Percentiles rank a stretch among this genome's conserved stretches.
Conservation (phyloP, 2,113 vertebrate genomes). For the Labeo rohita region DNA sequence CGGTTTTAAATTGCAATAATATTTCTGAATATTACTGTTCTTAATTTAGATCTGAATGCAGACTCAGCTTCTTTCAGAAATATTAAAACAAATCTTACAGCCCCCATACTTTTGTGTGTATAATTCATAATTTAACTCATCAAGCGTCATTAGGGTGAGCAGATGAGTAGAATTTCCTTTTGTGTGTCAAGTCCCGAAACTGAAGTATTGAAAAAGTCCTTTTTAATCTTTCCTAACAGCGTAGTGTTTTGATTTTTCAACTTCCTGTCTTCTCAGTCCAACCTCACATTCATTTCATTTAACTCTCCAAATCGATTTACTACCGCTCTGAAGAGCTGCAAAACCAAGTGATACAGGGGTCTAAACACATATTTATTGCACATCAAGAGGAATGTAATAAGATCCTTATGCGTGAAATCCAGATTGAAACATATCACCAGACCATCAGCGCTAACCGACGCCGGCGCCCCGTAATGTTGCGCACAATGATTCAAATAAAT, state of each 20-base stretch:
- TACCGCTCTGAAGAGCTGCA: conserved; percentile 46
- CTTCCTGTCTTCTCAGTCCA: conserved; percentile 47
- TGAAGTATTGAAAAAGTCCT: neutral
- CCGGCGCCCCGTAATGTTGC: conserved; percentile 49
- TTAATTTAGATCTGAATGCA: neutral
- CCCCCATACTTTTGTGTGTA: neutral
- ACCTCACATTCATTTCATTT: conserved; percentile 62
- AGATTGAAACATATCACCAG: conserved; percentile 67
- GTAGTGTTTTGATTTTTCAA: neutral
- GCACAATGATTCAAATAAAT: conserved; percentile 63
- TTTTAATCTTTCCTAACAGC: neutral
- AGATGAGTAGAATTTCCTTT: neutral
- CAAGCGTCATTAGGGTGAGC: neutral
- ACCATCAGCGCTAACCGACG: conserved; percentile 51
- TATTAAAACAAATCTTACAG: neutral
- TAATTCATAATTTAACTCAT: neutral
- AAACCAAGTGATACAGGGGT: conserved; percentile 60
- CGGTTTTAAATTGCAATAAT: neutral
- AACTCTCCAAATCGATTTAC: conserved; percentile 59
- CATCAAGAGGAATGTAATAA: conserved; percentile 62
- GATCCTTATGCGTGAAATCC: conserved; percentile 72
- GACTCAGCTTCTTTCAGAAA: neutral
- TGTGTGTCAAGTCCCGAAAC: neutral
- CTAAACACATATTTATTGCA: conserved; percentile 71
- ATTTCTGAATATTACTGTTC: neutral